Conservation (phyloP, 2,888 invertebrate genomes). For the Camponotus fellah region DNA sequence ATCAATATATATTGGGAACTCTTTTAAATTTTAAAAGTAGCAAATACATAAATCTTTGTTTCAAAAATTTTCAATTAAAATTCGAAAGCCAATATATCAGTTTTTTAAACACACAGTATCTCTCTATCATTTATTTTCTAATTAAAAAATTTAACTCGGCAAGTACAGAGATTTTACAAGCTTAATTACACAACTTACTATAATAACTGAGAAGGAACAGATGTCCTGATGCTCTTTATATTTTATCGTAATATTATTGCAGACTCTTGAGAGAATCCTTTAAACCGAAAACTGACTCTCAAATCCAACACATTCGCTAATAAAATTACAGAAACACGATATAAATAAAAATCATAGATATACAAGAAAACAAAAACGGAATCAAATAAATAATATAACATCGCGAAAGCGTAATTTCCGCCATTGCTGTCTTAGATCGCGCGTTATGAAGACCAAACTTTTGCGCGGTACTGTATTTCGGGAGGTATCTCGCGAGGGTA, state of each 20-base stretch:
- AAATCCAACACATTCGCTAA: background rate
- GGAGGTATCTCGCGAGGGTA: conserved; percentile 31
- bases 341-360: background rate
- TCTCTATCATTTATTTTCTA: background rate
- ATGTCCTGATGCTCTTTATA: background rate
- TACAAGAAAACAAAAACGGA: background rate
- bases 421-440: background rate
- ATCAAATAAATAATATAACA: background rate
- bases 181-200: background rate
- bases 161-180: no score
- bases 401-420: background rate
- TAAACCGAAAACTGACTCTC: background rate
- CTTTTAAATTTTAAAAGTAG: no score
- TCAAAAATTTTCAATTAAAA: no score
- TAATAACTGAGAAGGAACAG: background rate
- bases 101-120: no score
- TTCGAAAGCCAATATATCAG: no score
- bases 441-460: background rate
- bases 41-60: no score
- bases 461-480: background rate
- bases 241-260: background rate
- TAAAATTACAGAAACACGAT: background rate
- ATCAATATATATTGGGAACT: no score
- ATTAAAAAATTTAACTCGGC: background rate
- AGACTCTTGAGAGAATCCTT: background rate